These are phyloP conservation scores for Cheumatopsyche charites DNA, from an alignment of 1,140 invertebrate species.

Conservation along the genomic window DNA sequence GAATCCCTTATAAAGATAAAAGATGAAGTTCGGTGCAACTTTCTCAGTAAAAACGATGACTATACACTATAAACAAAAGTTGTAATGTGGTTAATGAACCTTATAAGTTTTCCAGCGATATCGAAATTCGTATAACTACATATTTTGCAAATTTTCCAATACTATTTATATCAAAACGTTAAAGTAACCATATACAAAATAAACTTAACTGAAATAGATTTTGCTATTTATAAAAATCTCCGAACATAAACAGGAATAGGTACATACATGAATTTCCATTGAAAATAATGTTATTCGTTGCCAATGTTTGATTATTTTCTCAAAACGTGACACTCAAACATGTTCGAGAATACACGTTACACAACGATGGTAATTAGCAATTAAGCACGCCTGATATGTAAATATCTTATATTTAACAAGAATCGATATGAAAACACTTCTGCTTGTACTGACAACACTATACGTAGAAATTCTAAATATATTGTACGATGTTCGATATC, in stretches of 20 bases:
- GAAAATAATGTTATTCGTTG: too few species aligned
- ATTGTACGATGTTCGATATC: background rate
- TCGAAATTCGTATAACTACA: background rate
- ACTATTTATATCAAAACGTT: too few species aligned
- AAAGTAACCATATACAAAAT: too few species aligned
- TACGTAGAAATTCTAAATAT: background rate
- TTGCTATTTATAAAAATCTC: too few species aligned
- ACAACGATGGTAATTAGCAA: conserved; percentile 17
- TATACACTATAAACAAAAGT: conserved; percentile 3
- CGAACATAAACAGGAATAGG: too few species aligned
- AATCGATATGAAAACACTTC: background rate
- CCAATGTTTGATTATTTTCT: too few species aligned
- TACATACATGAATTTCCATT: too few species aligned
- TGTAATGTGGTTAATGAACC: conserved; percentile 9
- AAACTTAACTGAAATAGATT: too few species aligned
- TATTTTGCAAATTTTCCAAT: too few species aligned
- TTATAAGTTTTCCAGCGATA: background rate
- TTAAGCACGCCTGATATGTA: conserved; percentile 24
- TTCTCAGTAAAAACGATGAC: conserved; percentile 6
- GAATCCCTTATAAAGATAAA: background rate
- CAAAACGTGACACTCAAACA: too few species aligned
- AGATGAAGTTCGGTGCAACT: background rate
- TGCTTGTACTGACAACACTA: background rate
- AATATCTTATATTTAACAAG: background rate
- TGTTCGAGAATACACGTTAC: background rate